A percentile compares a stretch with the other conserved stretches of the same genome.
Conservation (phyloP, 2,113 vertebrate genomes). For the Anthoscopus minutus region DNA sequence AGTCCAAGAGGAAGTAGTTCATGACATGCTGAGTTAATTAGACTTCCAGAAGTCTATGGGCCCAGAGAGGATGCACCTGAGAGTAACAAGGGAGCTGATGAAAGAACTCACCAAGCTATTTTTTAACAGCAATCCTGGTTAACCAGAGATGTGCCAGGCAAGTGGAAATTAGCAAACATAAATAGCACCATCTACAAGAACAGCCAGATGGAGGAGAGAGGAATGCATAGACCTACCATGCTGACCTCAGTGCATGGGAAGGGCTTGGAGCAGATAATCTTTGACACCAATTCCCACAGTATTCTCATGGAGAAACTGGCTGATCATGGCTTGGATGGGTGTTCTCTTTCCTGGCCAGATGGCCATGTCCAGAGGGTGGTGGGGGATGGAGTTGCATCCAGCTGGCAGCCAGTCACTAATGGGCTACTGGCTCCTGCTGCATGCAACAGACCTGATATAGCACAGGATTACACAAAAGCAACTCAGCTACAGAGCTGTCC, state of each 20-base stretch:
- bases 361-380: background rate
- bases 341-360: background rate
- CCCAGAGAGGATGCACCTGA: background rate
- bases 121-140: background rate
- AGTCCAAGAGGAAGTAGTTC: background rate
- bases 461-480: background rate
- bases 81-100: background rate
- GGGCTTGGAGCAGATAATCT: background rate
- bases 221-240: background rate
- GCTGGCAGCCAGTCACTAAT: background rate
- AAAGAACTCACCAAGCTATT: background rate
- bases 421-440: background rate
- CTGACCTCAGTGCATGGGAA: background rate
- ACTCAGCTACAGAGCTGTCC: background rate
- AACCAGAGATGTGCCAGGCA: too few relatives aligned
- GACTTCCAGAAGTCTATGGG: background rate
- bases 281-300: background rate
- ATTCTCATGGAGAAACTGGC: background rate
- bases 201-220: background rate
- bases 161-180: background rate
- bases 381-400: background rate
- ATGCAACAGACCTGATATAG: too few relatives aligned
- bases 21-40: background rate
- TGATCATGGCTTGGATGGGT: background rate
- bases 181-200: background rate